phyloP scores from a whole-genome alignment of 2,797 vertebrate species.

The Gymnothorax reevesii region DNA sequence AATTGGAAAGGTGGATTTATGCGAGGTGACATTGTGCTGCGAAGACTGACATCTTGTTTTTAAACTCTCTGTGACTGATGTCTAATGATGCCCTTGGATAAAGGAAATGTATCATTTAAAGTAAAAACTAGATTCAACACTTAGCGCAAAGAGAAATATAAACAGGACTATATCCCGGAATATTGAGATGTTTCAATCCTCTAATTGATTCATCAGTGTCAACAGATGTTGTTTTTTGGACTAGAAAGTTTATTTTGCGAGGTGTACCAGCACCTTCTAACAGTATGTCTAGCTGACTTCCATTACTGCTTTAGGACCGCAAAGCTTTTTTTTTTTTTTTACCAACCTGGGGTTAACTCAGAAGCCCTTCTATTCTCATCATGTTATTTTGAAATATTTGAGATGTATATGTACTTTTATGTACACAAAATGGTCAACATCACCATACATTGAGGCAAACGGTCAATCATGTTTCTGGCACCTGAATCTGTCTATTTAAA shows the following conservation, averaged over 20 bases:
- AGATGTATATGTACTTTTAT: constrained; percentile 72
- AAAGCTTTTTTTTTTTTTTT: constrained; percentile 63
- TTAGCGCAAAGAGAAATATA: not conserved
- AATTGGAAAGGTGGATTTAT: not conserved
- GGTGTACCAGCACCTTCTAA: constrained; percentile 24
- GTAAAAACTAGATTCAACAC: not conserved
- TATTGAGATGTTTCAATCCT: constrained; percentile 23
- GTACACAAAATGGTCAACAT: constrained; percentile 74
- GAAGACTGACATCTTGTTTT: not conserved
- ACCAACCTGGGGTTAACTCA: constrained; percentile 64
- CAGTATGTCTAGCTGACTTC: constrained; percentile 61
- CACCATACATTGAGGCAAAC: constrained; percentile 56
- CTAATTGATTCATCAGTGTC: not conserved
- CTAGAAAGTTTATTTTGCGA: constrained; percentile 10
- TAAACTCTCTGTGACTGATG: not conserved
- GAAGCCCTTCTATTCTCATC: constrained; percentile 53
- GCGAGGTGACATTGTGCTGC: not conserved
- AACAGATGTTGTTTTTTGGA: too few species aligned
- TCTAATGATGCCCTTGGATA: not conserved
- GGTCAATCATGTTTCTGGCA: constrained; percentile 78
- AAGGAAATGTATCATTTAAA: not conserved
- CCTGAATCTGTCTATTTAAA: constrained; percentile 68
- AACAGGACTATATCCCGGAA: not conserved
- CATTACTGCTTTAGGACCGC: constrained; percentile 66
- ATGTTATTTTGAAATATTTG: constrained; percentile 66